Conservation (phyloP, 2,113 vertebrate species). For the Lamprologus ornatipinnis region DNA sequence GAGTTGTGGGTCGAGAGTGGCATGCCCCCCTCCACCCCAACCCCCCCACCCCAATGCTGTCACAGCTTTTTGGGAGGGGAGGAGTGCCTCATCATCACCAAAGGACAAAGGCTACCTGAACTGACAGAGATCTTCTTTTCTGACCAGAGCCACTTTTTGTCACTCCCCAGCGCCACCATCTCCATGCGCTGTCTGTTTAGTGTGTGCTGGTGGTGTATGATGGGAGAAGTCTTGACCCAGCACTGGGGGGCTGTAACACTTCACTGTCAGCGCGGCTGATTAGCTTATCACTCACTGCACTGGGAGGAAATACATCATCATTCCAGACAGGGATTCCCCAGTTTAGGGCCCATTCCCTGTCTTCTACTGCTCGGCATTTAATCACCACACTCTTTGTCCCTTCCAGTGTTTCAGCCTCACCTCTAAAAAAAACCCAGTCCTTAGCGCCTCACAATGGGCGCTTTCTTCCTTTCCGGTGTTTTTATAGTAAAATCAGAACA, state of each 20-base stretch:
- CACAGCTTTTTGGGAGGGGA: background rate
- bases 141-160: constrained; percentile 56
- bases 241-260: constrained; percentile 66
- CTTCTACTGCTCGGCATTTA: constrained; percentile 36
- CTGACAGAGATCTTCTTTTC: constrained; percentile 70
- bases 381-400: constrained; percentile 24
- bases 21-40: background rate
- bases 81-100: background rate
- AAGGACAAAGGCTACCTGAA: constrained; percentile 69
- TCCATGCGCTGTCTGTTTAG: constrained; percentile 51
- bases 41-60: background rate
- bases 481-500: background rate
- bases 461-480: background rate
- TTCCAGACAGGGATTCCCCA: constrained; percentile 60
- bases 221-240: constrained; percentile 66
- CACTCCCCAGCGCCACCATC: constrained; percentile 24
- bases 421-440: background rate
- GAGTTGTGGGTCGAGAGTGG: constrained; percentile 50
- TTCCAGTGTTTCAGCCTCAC: constrained; percentile 6
- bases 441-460: background rate
- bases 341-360: constrained; percentile 28
- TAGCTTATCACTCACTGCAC: constrained; percentile 71
- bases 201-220: constrained; percentile 55
- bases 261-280: constrained; percentile 72
- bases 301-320: constrained; percentile 67